These are phyloP conservation scores for Xylocopa sonorina DNA, from an alignment of 1,140 invertebrate species.

Conservation along the genomic window DNA sequence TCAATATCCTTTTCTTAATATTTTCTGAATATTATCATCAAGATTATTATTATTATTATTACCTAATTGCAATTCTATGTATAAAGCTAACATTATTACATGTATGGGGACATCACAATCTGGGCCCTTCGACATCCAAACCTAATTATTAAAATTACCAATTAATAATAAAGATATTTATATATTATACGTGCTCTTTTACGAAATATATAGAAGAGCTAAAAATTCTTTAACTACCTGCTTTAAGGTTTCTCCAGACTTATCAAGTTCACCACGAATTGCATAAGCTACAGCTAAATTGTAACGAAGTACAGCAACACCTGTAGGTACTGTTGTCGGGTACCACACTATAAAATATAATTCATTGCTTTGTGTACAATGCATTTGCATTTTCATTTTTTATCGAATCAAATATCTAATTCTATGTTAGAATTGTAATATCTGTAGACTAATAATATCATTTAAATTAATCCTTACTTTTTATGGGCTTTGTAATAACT, in stretches of 20 bases:
- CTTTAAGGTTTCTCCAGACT: slow-evolving; percentile 87
- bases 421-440: too few species aligned
- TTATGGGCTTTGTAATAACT: slow-evolving; percentile 73
- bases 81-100: slow-evolving; percentile 87
- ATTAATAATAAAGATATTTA: slow-evolving; percentile 19
- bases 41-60: slow-evolving; percentile 57
- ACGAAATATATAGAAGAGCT: neutral
- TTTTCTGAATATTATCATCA: slow-evolving; percentile 8
- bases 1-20: neutral
- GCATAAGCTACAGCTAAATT: slow-evolving; percentile 91
- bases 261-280: slow-evolving; percentile 89
- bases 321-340: slow-evolving; percentile 85
- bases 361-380: neutral
- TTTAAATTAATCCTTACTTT: slow-evolving; percentile 68
- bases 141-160: slow-evolving; percentile 66
- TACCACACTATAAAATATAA: slow-evolving; percentile 84
- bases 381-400: too few species aligned
- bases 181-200: neutral
- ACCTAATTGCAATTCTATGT: slow-evolving; percentile 89
- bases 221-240: slow-evolving; percentile 75
- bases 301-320: slow-evolving; percentile 88
- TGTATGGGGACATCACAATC: slow-evolving; percentile 87
- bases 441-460: neutral
- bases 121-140: slow-evolving; percentile 84
- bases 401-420: too few species aligned